Evolutionary conservation across 2,888 invertebrate species (phyloP).

Genomic region (Onchidella celtica): DNA sequence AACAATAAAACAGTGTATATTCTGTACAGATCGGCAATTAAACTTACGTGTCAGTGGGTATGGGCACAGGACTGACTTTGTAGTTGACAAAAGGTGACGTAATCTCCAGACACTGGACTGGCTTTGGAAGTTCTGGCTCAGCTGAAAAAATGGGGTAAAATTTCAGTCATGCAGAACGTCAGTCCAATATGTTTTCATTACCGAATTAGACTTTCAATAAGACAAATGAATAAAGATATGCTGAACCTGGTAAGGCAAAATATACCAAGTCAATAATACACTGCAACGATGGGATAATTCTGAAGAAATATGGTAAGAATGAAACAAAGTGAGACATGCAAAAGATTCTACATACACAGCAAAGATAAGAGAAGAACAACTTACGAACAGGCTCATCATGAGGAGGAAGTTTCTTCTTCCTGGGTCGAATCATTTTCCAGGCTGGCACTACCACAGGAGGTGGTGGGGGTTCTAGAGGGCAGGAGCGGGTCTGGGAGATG

Average conservation of each 20-base stretch:
- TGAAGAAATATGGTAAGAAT: too few species aligned
- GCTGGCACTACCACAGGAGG: slow-evolving; percentile 77
- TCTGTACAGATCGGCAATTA: too few species aligned
- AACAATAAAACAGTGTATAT: too few species aligned
- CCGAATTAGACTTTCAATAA: too few species aligned
- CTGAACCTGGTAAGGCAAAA: too few species aligned
- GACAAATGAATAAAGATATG: too few species aligned
- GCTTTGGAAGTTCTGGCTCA: slow-evolving; percentile 71
- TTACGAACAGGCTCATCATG: slow-evolving; percentile 74
- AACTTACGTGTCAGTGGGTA: slow-evolving; percentile 78
- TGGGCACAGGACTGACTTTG: slow-evolving; percentile 78
- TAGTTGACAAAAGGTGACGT: slow-evolving; percentile 79
- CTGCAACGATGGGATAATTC: too few species aligned
- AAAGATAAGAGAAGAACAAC: slow-evolving; percentile 22
- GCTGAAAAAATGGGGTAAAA: slow-evolving; percentile 59
- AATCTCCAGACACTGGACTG: slow-evolving; percentile 78
- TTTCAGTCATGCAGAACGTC: too few species aligned
- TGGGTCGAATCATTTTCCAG: slow-evolving; percentile 80
- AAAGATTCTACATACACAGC: too few species aligned
- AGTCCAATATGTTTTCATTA: too few species aligned
- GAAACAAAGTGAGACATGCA: too few species aligned
- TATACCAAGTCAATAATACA: too few species aligned
- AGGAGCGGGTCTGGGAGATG: slow-evolving; percentile 78
- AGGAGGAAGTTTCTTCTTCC: slow-evolving; percentile 76
- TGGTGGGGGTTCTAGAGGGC: slow-evolving; percentile 79